A percentile compares a stretch with the other conserved stretches of the same genome.
Conservation (phyloP, 2,888 invertebrate genomes). For the Cacoxenus indagator region DNA sequence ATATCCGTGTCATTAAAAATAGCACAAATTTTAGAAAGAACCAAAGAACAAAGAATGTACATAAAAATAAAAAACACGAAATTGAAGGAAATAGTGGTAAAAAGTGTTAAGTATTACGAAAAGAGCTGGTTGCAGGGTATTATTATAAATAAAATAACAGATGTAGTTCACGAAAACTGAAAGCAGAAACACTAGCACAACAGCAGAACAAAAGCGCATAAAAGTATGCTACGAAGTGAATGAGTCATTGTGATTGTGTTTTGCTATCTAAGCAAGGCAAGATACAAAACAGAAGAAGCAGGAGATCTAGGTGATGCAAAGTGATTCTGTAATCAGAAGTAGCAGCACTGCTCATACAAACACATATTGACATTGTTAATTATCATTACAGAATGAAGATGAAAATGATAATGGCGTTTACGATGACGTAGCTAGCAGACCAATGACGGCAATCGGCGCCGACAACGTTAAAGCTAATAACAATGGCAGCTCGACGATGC, state of each 20-base stretch:
- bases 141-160: constrained; percentile 10
- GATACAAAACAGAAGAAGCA: not conserved
- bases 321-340: not conserved
- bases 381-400: not conserved
- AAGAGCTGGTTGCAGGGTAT: not conserved
- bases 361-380: not conserved
- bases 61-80: too few species aligned
- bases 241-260: not conserved
- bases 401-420: not conserved
- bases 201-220: not conserved
- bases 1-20: not conserved
- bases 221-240: not conserved
- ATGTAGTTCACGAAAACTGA: not conserved
- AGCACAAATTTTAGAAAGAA: not conserved
- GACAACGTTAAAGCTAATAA: not conserved
- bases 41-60: too few species aligned
- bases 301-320: too few species aligned
- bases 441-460: not conserved
- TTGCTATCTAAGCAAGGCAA: not conserved
- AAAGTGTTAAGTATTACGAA: not conserved
- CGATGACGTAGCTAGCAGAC: not conserved
- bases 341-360: not conserved
- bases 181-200: too few species aligned
- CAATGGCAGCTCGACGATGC: too few species aligned
- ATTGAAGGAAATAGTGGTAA: not conserved